A percentile compares a stretch with the other conserved stretches of the same genome.
Conservation (phyloP, 2,888 invertebrate species). For the Dyspetes luteomarginatus region DNA sequence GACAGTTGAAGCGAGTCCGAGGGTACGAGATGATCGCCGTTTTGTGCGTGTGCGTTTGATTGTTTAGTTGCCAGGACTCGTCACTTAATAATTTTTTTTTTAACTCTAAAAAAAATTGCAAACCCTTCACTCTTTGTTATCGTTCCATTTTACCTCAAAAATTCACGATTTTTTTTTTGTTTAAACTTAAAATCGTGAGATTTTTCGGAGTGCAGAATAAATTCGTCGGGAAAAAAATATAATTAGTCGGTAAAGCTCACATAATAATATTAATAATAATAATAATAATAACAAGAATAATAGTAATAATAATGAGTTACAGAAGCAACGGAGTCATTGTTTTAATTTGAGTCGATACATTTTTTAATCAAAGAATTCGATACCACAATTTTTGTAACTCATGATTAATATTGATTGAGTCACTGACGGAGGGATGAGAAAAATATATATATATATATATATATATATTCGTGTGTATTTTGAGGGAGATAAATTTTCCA, state of each 20-base stretch:
- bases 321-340: constrained; percentile 27
- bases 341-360: background rate
- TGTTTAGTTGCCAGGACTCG: constrained; percentile 59
- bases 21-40: constrained; percentile 62
- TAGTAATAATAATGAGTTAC: too few relatives aligned
- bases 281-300: too few relatives aligned
- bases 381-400: background rate
- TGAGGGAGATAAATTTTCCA: constrained; percentile 21
- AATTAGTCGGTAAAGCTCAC: too few relatives aligned
- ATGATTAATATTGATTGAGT: background rate
- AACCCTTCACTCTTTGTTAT: too few relatives aligned
- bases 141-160: too few relatives aligned
- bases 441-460: background rate
- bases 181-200: too few relatives aligned
- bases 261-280: constrained; percentile 22
- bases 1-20: constrained; percentile 75
- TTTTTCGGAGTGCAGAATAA: too few relatives aligned
- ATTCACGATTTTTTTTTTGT: too few relatives aligned
- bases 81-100: constrained; percentile 13
- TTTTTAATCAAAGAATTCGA: constrained; percentile 3
- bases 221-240: too few relatives aligned
- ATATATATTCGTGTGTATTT: background rate
- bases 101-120: too few relatives aligned
- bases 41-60: constrained; percentile 42
- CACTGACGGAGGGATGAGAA: background rate